Base-by-base conservation (phyloP, 2,113 vertebrate species). In the Conger conger region DNA sequence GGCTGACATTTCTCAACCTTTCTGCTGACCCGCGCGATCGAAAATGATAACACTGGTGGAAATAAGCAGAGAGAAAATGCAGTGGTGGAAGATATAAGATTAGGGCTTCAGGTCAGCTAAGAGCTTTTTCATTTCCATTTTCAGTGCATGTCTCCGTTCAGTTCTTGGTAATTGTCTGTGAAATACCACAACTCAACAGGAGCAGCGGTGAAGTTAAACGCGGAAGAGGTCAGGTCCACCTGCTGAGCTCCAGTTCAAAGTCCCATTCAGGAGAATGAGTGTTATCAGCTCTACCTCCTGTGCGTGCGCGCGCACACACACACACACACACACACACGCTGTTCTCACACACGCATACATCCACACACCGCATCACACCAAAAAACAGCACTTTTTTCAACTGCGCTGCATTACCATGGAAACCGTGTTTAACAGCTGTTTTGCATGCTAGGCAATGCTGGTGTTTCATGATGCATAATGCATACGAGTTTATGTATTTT, bases 401-500 rank as follows among this genome's bases (percentile, higher is more conserved):
- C 80, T 79, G 79, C 42, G 81, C 53, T 35, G 54, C 57, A 89
- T 90, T 91, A 83, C 89, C 89, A 91, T 89, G 88, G 91, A 90
- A 90, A 91, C 91, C 36, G 80, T 83, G 84, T 87, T 87, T 81
- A 86, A 87, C 86, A 90, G 81, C 86, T 85, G 83, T 87, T 90
- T 85, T 83, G 85, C 86, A 87, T 86, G 90, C 83, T 53, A 82
- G 86, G 23, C 82, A 79, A 82, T 73, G n/a, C 84, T 50, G 33
- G 53, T 50, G 54, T 77, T 80, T 87, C 84, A 86, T 82, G 37
- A 79, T 88, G 88, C 86, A 88, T 88, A 88, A 89, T 86, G 23
- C 84, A 88, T 88, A 77, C 17, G 42, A 73, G 36, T 82, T 80
- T 84, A 82, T 80, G 57, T 78, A 54, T 79, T 83, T 82, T 68